phyloP scores from a whole-genome alignment of 2,888 invertebrate species.

The Bellardia bayeri region DNA sequence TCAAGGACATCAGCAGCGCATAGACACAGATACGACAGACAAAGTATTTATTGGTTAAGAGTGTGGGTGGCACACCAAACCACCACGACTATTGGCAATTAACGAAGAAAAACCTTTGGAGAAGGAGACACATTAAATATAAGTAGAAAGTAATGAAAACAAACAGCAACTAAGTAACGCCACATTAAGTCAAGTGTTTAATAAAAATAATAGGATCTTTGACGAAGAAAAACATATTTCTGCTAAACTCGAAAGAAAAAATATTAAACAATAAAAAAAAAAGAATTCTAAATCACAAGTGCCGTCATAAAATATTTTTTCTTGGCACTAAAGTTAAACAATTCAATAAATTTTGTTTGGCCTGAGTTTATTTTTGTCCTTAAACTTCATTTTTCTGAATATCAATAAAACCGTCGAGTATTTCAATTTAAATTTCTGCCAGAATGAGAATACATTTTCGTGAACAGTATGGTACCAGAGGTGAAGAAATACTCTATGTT shows the following conservation, averaged over 20 bases:
- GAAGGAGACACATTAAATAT: neutral
- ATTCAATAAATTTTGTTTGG: neutral
- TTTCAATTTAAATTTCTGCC: neutral
- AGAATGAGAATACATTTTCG: conserved; percentile 84
- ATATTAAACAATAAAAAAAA: neutral
- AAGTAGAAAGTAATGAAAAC: conserved; percentile 9
- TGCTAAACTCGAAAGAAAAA: neutral
- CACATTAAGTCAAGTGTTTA: neutral
- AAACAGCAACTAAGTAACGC: neutral
- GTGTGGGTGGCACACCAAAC: conserved; percentile 22
- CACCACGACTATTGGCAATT: conserved; percentile 18
- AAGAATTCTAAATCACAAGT: neutral
- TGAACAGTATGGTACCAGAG: conserved; percentile 84
- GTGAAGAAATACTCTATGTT: conserved; percentile 84
- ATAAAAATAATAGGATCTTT: neutral
- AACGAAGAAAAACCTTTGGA: neutral
- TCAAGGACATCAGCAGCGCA: conserved; percentile 26
- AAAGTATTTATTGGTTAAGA: conserved; percentile 37
- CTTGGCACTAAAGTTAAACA: neutral
- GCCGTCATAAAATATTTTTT: neutral
- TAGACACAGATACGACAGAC: neutral
- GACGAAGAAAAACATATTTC: too few species aligned
- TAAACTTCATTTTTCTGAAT: neutral
- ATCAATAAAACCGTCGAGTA: neutral
- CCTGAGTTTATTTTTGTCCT: neutral